These are phyloP conservation scores for Apotomis turbidana DNA, from an alignment of 2,888 invertebrate species.

Conservation along the genomic window DNA sequence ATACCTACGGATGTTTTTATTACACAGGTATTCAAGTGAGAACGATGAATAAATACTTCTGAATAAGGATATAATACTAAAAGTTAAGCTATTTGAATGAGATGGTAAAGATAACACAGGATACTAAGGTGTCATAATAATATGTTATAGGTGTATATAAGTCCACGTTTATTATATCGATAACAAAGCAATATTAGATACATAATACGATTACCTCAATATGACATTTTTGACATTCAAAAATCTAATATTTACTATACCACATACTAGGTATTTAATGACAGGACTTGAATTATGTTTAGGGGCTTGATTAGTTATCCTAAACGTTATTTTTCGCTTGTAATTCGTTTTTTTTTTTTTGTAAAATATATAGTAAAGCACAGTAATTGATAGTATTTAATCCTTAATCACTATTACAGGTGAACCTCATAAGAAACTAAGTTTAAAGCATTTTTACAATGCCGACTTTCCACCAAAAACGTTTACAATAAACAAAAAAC, in stretches of 20 bases:
- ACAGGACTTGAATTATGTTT: too few species aligned
- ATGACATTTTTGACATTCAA: too few species aligned
- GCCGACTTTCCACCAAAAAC: conserved; percentile 26
- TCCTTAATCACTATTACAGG: neutral
- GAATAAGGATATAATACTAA: neutral
- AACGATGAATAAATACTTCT: neutral
- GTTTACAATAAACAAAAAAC: conserved; percentile 26
- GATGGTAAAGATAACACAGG: too few species aligned
- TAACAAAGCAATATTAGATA: too few species aligned
- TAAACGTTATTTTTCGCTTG: neutral
- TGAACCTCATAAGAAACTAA: conserved; percentile 14
- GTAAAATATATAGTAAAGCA: neutral
- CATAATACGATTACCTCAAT: too few species aligned
- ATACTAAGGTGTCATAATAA: too few species aligned
- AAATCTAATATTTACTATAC: too few species aligned
- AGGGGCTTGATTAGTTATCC: too few species aligned
- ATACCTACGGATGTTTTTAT: neutral
- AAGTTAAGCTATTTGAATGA: too few species aligned
- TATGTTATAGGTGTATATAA: too few species aligned
- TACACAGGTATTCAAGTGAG: neutral
- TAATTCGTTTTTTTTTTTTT: neutral
- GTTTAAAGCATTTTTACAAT: conserved; percentile 21
- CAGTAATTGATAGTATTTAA: neutral
- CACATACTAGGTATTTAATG: too few species aligned
- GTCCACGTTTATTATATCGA: too few species aligned